These are phyloP conservation scores for Pandion haliaetus DNA, from an alignment of 2,113 vertebrate genomes.

Conservation along the genomic window DNA sequence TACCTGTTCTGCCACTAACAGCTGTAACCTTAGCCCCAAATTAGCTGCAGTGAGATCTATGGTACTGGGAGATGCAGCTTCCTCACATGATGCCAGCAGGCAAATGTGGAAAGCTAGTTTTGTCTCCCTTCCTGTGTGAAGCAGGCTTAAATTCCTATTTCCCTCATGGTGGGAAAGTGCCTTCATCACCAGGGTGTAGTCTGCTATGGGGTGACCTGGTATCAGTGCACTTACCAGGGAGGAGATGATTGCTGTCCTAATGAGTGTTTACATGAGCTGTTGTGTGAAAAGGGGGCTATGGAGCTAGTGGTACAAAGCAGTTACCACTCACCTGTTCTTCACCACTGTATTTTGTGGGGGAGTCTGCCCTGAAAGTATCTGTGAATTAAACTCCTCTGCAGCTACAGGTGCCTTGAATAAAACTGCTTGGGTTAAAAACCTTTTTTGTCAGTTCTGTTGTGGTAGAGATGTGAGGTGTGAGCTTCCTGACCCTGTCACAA, in stretches of 20 bases:
- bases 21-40: neutral
- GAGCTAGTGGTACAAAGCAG: rapidly evolving
- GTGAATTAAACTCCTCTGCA: neutral
- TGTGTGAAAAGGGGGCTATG: neutral
- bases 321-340: neutral
- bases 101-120: neutral
- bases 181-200: neutral
- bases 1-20: neutral
- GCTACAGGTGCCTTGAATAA: neutral
- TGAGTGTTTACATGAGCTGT: neutral
- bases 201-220: neutral
- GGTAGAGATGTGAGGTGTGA: neutral
- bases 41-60: neutral
- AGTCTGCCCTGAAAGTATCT: neutral
- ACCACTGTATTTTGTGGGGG: neutral
- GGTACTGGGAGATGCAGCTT: neutral
- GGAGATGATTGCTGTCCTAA: neutral
- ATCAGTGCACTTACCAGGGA: neutral
- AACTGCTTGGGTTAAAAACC: neutral
- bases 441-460: neutral
- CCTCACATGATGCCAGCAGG: neutral
- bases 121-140: neutral
- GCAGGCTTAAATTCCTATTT: neutral
- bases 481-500: neutral
- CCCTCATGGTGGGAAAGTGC: neutral